Evolutionary conservation across 2,113 vertebrate species (phyloP), one percentile per base, ranked within the genome.

Genomic region (Channa argus): DNA sequence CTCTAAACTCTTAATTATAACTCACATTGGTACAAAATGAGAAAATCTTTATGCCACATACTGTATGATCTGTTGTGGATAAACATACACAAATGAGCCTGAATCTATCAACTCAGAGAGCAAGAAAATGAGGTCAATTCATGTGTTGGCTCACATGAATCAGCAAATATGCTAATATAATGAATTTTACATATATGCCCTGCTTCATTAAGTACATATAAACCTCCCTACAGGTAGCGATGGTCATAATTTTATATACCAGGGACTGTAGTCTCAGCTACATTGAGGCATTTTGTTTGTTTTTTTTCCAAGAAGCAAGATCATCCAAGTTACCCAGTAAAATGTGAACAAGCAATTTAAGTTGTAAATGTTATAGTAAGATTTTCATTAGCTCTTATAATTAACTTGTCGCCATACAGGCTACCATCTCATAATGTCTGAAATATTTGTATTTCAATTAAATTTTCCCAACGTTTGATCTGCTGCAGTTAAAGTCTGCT

Each of bases 341-440:
- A 70, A 34, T 64, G 46, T 83, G 59, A 70, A 71, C 43, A 69
- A 59, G 65, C 6, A 55, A 24, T 79, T 71, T 55, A 34, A 49
- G 60, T 62, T 55, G 24, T 64, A 37, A 64, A 53, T 53, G 63
- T 77, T 6, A 58, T 44, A 62, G 43, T 46, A 2, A 58, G 33
- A 45, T 6, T 72, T 75, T 44, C 15, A 39, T 64, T 54, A 36
- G 51, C 53, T 63, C 8, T 54, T 64, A 5, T 65, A 13, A 68
- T 52, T 85, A 3, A 63, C 14, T 53, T 43, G 8, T 67, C 53
- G 58, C 49, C 49, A 50, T 44, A 15, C 41, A 49, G 50, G 15
- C 53, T 74, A 65, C 58, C 46, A 63, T n/a, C 9, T 52, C 13
- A 5, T 54, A 3, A 38, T 33, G 33, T 64, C 74, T 61, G 49